A percentile compares a stretch with the other conserved stretches of the same genome.
Conservation (phyloP, 2,113 vertebrate species). For the Herpetotheres cachinnans region DNA sequence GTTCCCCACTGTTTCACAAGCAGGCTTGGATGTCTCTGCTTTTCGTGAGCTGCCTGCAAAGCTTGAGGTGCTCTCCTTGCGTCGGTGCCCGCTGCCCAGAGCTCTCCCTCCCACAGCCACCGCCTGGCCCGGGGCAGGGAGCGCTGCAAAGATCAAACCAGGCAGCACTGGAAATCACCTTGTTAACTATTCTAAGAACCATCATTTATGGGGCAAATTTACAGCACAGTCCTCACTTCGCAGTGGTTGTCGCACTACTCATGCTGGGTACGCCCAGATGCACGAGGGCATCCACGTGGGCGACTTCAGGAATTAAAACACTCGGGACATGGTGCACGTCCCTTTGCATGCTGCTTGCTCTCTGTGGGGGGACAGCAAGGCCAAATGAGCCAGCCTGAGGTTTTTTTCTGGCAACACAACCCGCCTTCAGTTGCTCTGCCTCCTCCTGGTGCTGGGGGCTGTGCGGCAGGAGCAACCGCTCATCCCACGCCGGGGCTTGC, state of each 20-base stretch:
- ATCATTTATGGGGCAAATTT: not conserved
- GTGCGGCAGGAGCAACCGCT: not conserved
- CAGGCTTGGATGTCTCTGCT: not conserved
- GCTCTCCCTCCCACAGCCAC: not conserved
- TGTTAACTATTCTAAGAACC: not conserved
- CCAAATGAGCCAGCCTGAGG: not conserved
- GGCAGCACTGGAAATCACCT: not conserved
- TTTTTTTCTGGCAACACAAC: not conserved
- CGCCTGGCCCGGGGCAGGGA: not conserved
- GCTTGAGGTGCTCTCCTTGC: not conserved
- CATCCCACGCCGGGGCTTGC: not conserved
- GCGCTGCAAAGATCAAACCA: not conserved
- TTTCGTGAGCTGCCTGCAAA: not conserved
- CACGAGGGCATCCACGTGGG: not conserved
- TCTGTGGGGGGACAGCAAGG: not conserved
- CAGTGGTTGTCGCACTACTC: not conserved
- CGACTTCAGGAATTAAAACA: accelerated
- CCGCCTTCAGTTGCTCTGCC: not conserved
- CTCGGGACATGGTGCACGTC: accelerated
- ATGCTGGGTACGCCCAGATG: not conserved
- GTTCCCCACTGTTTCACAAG: not conserved
- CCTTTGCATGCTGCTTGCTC: not conserved
- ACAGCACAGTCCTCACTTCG: not conserved
- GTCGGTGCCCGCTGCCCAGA: not conserved
- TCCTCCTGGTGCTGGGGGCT: not conserved